Percentiles rank a stretch among this genome's conserved stretches.
Evolutionary conservation across 2,113 vertebrate genomes (phyloP).

Genomic region (Solenodon paradoxus): DNA sequence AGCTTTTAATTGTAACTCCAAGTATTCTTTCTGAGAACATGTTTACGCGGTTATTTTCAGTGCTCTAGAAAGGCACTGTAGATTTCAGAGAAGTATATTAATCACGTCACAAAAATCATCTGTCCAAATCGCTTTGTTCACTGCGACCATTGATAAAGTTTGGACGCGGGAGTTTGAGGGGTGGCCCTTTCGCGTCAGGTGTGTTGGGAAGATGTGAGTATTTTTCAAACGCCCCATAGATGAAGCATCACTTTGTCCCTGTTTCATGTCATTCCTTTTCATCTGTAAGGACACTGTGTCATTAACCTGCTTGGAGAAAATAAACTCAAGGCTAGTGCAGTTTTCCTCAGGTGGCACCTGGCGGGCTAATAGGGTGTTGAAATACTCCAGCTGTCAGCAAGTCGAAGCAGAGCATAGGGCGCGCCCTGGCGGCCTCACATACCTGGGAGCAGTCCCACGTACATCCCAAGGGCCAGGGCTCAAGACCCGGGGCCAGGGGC

Average conservation of each 20-base stretch:
- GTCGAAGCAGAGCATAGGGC: too few relatives aligned
- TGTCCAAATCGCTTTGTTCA: neutral
- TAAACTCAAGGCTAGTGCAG: too few relatives aligned
- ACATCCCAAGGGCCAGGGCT: too few relatives aligned
- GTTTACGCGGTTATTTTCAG: neutral
- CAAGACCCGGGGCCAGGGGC: too few relatives aligned
- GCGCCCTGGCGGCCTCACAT: too few relatives aligned
- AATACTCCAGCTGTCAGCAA: too few relatives aligned
- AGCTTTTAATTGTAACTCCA: neutral
- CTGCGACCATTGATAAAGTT: rapidly evolving
- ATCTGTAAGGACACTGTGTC: rapidly evolving
- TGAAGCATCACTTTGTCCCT: neutral
- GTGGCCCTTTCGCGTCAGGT: too few relatives aligned
- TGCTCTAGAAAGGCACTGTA: neutral
- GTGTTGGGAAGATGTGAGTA: neutral
- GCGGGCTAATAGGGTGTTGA: too few relatives aligned
- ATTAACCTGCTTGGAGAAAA: too few relatives aligned
- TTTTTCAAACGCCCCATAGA: neutral
- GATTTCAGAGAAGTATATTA: neutral
- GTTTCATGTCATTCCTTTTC: neutral
- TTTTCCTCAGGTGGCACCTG: too few relatives aligned
- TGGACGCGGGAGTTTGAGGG: too few relatives aligned
- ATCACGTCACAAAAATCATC: neutral
- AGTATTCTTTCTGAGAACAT: neutral
- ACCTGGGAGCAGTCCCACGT: too few relatives aligned